A percentile compares a stretch with the other conserved stretches of the same genome.
These are phyloP conservation scores for Phyllotis vaccarum DNA, from an alignment of 2,797 vertebrate species.

Conservation along the genomic window DNA sequence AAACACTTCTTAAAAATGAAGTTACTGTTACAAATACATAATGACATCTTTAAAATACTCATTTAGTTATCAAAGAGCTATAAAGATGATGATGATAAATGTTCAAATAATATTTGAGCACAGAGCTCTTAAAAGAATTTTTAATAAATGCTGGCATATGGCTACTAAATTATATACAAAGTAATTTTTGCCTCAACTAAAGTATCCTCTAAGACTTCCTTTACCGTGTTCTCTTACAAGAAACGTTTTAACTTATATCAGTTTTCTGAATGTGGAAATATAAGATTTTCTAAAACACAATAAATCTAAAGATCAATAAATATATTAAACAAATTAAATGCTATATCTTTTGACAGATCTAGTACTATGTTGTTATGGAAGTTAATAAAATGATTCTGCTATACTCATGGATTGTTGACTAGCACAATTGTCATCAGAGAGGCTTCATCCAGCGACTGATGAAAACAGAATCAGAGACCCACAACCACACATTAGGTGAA, in stretches of 20 bases:
- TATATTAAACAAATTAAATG: not conserved
- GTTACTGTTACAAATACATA: not conserved
- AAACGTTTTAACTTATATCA: not conserved
- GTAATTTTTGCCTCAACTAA: not conserved
- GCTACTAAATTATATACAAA: not conserved
- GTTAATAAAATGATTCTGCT: not conserved
- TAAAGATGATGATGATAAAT: not conserved
- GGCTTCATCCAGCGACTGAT: not conserved
- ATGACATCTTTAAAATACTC: not conserved
- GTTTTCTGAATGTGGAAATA: not conserved
- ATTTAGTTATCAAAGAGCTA: not conserved
- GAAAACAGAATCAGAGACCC: not conserved
- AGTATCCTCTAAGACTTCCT: not conserved
- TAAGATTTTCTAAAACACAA: not conserved
- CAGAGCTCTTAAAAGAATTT: not conserved
- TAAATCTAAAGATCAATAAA: not conserved
- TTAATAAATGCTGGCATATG: not conserved
- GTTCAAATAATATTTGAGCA: not conserved
- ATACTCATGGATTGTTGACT: not conserved
- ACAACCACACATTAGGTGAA: not conserved
- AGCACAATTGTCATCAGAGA: not conserved
- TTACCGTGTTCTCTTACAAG: not conserved
- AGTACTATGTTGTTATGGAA: not conserved
- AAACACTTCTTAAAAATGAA: not conserved
- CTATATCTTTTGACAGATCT: not conserved